These are phyloP conservation scores for Platalea minor DNA, from an alignment of 2,797 vertebrate species.

Conservation along the genomic window DNA sequence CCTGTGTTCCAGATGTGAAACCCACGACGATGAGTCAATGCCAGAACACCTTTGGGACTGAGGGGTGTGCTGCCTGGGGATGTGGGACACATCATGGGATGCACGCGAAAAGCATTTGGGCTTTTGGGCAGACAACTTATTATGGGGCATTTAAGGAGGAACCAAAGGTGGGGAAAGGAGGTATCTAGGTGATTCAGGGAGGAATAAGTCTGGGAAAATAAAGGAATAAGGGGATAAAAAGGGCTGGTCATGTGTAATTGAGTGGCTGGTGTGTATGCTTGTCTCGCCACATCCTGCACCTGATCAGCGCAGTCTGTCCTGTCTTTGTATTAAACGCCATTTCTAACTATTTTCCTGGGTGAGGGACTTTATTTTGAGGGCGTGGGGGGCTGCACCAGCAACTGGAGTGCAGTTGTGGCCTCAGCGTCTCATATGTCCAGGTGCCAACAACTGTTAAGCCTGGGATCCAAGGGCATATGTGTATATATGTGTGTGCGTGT, in stretches of 20 bases:
- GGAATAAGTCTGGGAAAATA: background rate
- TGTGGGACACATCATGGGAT: background rate
- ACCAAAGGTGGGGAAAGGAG: background rate
- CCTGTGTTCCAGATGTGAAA: background rate
- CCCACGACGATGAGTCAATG: accelerated
- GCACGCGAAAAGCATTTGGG: background rate
- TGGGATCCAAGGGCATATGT: background rate
- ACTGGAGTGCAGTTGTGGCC: background rate
- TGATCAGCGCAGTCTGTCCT: background rate
- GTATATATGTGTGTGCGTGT: accelerated
- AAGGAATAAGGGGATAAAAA: background rate
- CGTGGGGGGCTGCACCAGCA: background rate
- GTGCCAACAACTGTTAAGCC: background rate
- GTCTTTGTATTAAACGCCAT: background rate
- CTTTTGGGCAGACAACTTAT: background rate
- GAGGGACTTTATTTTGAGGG: background rate
- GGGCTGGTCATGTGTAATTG: background rate
- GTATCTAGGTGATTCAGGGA: background rate
- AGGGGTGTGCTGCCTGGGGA: background rate
- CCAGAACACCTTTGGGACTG: background rate
- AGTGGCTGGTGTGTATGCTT: background rate
- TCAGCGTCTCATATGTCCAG: background rate
- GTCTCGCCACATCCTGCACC: background rate
- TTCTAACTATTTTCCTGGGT: background rate
- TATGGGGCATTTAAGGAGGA: background rate